phyloP scores from a whole-genome alignment of 2,797 vertebrate genomes.

The Hafferia zeledoni region DNA sequence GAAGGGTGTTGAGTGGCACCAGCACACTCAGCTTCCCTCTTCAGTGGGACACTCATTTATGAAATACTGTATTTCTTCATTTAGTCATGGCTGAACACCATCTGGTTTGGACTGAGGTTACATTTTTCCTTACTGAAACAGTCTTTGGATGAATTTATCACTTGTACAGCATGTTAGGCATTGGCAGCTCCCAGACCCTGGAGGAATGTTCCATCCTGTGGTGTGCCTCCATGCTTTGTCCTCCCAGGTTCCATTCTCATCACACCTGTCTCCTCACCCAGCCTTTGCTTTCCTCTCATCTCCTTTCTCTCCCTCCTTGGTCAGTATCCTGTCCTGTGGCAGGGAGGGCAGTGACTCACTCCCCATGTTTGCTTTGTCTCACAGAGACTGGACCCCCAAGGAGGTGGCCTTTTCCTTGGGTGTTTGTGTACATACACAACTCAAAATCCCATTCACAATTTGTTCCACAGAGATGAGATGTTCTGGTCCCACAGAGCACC shows the following conservation, averaged over 20 bases:
- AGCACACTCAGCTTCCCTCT: not conserved
- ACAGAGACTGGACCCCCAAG: not conserved
- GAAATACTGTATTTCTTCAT: not conserved
- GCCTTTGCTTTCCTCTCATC: not conserved
- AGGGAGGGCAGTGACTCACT: not conserved
- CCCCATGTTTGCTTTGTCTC: not conserved
- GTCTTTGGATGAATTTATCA: not conserved
- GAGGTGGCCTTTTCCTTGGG: not conserved
- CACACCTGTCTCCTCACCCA: not conserved
- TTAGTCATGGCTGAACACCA: not conserved
- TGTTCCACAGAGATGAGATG: not conserved
- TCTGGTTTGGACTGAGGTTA: not conserved
- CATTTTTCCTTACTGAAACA: not conserved
- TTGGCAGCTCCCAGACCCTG: not conserved
- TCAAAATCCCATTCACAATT: not conserved
- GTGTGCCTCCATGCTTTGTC: not conserved
- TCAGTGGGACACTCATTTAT: not conserved
- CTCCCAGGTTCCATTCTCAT: not conserved
- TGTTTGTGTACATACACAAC: not conserved
- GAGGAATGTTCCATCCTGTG: fast-evolving
- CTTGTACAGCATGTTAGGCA: not conserved
- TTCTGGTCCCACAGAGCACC: not conserved
- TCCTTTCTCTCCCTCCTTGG: not conserved
- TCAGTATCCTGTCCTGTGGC: fast-evolving
- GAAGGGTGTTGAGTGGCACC: not conserved